Evolutionary conservation across 2,888 invertebrate genomes (phyloP).

Genomic region (Drosophila recens): DNA sequence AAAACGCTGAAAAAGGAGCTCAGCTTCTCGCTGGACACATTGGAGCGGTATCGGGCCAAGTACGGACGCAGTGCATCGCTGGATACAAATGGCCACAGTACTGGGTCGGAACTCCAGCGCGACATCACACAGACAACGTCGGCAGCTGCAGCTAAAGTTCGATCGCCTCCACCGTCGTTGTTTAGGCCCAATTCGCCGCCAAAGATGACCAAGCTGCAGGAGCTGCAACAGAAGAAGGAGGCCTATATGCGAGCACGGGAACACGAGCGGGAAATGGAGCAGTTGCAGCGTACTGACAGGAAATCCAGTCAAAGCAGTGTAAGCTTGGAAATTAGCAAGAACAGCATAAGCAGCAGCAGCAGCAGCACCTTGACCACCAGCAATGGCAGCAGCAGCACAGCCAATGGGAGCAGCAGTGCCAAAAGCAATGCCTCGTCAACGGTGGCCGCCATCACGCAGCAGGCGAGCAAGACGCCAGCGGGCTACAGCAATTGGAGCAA

Average conservation of each 20-base stretch:
- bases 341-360: slow-evolving; percentile 22
- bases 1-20: slow-evolving; percentile 70
- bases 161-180: slow-evolving; percentile 53
- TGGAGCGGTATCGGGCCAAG: slow-evolving; percentile 72
- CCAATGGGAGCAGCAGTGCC: slow-evolving; percentile 5
- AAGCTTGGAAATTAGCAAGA: slow-evolving; percentile 25
- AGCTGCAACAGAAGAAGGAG: slow-evolving; percentile 70
- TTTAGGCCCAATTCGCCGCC: slow-evolving; percentile 62
- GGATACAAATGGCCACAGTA: slow-evolving; percentile 63
- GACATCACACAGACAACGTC: slow-evolving; percentile 15
- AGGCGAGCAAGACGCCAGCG: slow-evolving; percentile 48
- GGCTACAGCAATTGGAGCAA: slow-evolving; percentile 78
- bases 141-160: slow-evolving; percentile 6
- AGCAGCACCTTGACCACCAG: slow-evolving; percentile 10
- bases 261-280: slow-evolving; percentile 73
- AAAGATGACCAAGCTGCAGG: slow-evolving; percentile 68
- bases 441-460: slow-evolving; percentile 9
- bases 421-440: slow-evolving; percentile 32
- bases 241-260: slow-evolving; percentile 69
- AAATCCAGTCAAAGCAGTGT: slow-evolving; percentile 8
- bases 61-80: slow-evolving; percentile 70
- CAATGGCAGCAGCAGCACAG: slow-evolving; percentile 13
- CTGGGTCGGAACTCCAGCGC: slow-evolving; percentile 28
- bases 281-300: slow-evolving; percentile 60
- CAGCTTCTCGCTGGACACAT: slow-evolving; percentile 73